Evolutionary conservation across 2,797 vertebrate species (phyloP), one percentile per base, ranked within the genome.

Genomic region (Percopsis omiscomaycus): DNA sequence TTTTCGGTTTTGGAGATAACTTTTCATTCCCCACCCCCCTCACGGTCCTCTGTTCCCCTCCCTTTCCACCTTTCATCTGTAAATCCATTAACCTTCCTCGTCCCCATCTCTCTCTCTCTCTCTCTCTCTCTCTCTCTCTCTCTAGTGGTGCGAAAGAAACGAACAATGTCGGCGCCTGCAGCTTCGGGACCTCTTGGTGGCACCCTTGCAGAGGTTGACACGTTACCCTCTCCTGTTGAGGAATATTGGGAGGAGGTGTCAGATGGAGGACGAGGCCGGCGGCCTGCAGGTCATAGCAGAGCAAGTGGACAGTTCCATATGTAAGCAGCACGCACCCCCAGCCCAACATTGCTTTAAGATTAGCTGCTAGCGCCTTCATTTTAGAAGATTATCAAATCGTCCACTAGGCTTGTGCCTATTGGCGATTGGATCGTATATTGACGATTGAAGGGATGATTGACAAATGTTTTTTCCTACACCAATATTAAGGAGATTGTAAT

Each of bases 91-190:
- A 28, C 57, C 16, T 22, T 59, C 5, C 29, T 77, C 30, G 37
- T 37, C 46, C 5, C 29, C 45, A 76, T 22, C 37, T 44, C 57
- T 61, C 49, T 32, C 14, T 16, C 28, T 22, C 37, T 44, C 57
- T 61, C 49, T 32, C 14, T 16, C 28, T 8, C 37, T 66, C 29
- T 27, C 28, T 55, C 15, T 55, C 47, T 61, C 53, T 69, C 84
- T 22, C 28, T 84, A 96, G 95, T 95, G 95, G 95, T 96, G 94
- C 53, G 96, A 97, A 80, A 92, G 91, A 69, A 94, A 94, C 0
- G 69, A 94, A n/a, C 92, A 91, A 59, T 96, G 96, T 72, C 88
- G 91, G 22, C 83, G 92, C 60, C 90, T 97, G 51, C 95, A 89
- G 42, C 82, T 97, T 37, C 83, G 92, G 0, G 95, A 98, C 87